Conservation (phyloP, 2,888 invertebrate species). For the Diarsia brunnea region DNA sequence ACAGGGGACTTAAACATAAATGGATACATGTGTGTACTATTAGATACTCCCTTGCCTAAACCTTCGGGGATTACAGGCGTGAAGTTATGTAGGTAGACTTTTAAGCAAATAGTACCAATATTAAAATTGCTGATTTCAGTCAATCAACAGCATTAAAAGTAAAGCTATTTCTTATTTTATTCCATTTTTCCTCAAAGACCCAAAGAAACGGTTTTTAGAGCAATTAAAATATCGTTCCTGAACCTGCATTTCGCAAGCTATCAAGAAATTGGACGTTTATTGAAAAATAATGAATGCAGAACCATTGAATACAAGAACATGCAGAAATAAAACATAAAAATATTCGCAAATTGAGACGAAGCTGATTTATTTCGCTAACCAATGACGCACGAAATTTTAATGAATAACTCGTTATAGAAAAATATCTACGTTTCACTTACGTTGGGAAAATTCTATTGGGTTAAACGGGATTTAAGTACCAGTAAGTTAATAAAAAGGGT, state of each 20-base stretch:
- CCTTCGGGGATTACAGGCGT: no score
- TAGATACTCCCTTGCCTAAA: no score
- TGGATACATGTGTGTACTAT: no score
- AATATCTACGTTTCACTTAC: constrained; percentile 51
- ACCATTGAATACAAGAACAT: constrained; percentile 34
- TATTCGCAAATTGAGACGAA: constrained; percentile 20
- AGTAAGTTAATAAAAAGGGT: constrained; percentile 33
- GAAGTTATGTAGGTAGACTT: neutral
- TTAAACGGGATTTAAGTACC: constrained; percentile 43
- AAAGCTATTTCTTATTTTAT: constrained; percentile 7
- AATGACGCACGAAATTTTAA: constrained; percentile 53
- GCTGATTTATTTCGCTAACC: constrained; percentile 32
- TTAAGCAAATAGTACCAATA: neutral
- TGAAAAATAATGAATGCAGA: constrained; percentile 55
- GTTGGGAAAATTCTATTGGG: constrained; percentile 1
- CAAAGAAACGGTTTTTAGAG: constrained; percentile 34
- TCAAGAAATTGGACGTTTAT: constrained; percentile 29
- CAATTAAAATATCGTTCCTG: constrained; percentile 36
- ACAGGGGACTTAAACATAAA: no score
- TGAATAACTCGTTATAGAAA: constrained; percentile 34
- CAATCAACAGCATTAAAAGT: neutral
- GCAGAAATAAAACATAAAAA: constrained; percentile 42
- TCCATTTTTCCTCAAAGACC: neutral
- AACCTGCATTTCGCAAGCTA: constrained; percentile 38
- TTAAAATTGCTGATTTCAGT: neutral